Base-by-base conservation (phyloP, 2,113 vertebrate species). In the Cygnus atratus region DNA sequence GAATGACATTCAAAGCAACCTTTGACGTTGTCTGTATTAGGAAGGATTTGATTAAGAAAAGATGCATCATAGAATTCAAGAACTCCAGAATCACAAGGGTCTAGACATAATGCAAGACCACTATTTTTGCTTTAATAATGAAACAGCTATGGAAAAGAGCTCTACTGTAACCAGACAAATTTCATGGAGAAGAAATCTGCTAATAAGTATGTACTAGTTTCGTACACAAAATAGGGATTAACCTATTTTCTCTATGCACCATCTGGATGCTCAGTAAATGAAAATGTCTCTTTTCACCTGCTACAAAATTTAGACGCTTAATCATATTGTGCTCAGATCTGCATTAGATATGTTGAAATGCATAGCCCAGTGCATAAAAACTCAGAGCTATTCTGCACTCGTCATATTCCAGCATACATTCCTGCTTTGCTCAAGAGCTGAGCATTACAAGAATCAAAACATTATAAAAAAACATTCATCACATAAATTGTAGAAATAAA, bases 201-300 rank as follows among this genome's bases (percentile, higher is more conserved):
- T 91, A 95, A 82, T 93, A 90, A 93, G 80, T 57, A 65, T 21
- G 77, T 87, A 79, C 81, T 73, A 93, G 93, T 41, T 93, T 74
- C 0, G 10, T 89, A 82, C 19, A 93, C 81, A 93, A 93, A 95
- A 97, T 62, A 89, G 93, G 89, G 87, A 96, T 97, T 97, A 96
- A 93, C 93, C 96, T 93, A 82, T 95, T 96, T 96, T 95, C 14
- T 57, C 58, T 28, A 31, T 57, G 74, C 70, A 44, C 89, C 96
- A 96, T 97, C 95, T 96, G 96, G 93, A 90, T 62, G 79, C 31
- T 66, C 68, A 19, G 71, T 65, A 93, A 96, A 96, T 82, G 17
- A 94, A 91, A 95, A 92, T 68, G 54, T 43, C 87, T 61, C 20
- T 89, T 91, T 94, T 91, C 87, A 95, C 93, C 80, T 93, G 74